These are phyloP conservation scores for Fistularia commersonii DNA, from an alignment of 2,797 vertebrate species.

Conservation along the genomic window DNA sequence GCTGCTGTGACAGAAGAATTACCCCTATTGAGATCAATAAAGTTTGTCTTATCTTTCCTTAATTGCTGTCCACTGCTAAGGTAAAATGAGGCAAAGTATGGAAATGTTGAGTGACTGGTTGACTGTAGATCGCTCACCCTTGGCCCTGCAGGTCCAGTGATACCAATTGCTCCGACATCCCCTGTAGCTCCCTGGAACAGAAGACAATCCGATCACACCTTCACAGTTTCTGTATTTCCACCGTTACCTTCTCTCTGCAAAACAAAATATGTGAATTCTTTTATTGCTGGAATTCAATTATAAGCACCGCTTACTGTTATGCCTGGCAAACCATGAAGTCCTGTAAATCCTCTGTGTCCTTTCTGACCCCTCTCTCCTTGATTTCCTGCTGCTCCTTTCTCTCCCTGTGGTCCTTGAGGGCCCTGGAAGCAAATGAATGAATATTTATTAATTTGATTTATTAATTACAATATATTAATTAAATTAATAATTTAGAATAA, in stretches of 20 bases:
- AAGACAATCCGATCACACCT: neutral
- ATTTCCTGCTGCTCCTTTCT: conserved; percentile 87
- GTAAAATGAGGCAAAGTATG: no score
- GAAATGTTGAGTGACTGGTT: no score
- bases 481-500: no score
- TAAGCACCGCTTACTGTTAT: conserved; percentile 77
- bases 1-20: no score
- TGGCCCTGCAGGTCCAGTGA: conserved; percentile 88
- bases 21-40: no score
- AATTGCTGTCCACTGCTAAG: no score
- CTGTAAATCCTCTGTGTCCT: conserved; percentile 94
- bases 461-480: no score
- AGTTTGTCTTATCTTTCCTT: no score
- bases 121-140: conserved; percentile 72
- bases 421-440: conserved; percentile 47
- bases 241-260: neutral
- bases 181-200: conserved; percentile 84
- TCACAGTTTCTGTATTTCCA: neutral
- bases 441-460: neutral
- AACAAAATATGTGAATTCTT: neutral
- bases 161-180: conserved; percentile 83
- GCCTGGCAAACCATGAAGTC: conserved; percentile 92
- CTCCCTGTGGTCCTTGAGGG: conserved; percentile 91
- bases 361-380: conserved; percentile 93
- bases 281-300: neutral